Evolutionary conservation across 2,113 vertebrate species (phyloP), one percentile per base, ranked within the genome.

Genomic region (Odontophorus gujanensis): DNA sequence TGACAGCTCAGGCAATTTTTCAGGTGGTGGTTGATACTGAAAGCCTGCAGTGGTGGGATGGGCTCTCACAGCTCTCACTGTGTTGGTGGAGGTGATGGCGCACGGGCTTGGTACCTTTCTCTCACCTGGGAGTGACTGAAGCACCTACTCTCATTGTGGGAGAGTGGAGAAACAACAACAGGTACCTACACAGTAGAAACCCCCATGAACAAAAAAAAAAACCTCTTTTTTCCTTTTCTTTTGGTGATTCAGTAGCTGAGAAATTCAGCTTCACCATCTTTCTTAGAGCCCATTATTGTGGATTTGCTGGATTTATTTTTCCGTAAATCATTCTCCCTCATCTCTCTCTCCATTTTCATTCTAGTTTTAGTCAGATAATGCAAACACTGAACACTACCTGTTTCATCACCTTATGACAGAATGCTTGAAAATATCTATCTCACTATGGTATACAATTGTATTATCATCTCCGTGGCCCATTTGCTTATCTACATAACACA

Each of bases 141-240:
- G 28, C 1, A 1, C 30, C 14, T 0, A 3, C 13, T 55, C 5
- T 61, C 11, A 7, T 34, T 10, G 2, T 20, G 25, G 73, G 18
- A 11, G 9, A 58, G 45, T 18, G 20, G 50, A 65, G 24, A 63
- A 7, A 77, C 55, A 28, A 51, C 8, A 30, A 51, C 20, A 82
- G 19, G 24, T 59, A 81, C 28, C 15, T 26, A 40, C 14, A 11
- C 1, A 0, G 47, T 32, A 14, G 32, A 83, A 73, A 74, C 2
- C 4, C 48, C 26, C 53, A 53, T 24, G 47, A 78, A 20, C 11
- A 83, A 38, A 38, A 38, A 38, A 38, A 75, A 67, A 57, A 15
- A 34, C 3, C 8, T 26, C 71, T 34, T 58, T 71, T n/a, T 79
- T 20, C 5, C 73, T 84, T 55, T 57, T 22, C 21, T 3, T 50